A percentile compares a stretch with the other conserved stretches of the same genome.
These are phyloP conservation scores for Elysia crispata DNA, from an alignment of 2,888 invertebrate species.

Conservation along the genomic window DNA sequence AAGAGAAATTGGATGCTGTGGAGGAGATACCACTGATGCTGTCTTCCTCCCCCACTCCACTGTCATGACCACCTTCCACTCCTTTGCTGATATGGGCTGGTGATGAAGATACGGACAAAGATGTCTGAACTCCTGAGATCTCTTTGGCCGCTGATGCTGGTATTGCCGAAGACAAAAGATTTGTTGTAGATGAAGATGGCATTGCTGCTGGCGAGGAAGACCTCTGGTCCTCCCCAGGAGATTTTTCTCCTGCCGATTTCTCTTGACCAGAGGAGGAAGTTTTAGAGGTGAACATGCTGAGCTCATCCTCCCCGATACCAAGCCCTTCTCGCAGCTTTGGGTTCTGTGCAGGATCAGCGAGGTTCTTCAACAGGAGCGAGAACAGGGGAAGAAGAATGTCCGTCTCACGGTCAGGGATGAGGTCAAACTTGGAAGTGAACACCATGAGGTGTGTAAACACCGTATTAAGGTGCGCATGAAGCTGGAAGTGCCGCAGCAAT, in stretches of 20 bases:
- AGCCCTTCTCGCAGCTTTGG: constrained; percentile 42
- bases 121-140: no score
- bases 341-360: constrained; percentile 70
- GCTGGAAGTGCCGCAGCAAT: constrained; percentile 93
- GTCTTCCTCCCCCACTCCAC: neutral
- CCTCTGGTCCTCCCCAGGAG: no score
- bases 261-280: constrained; percentile 27
- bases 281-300: neutral
- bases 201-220: no score
- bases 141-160: neutral
- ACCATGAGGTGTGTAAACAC: constrained; percentile 97
- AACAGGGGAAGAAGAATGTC: constrained; percentile 92
- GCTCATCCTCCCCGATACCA: constrained; percentile 36
- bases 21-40: neutral
- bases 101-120: no score
- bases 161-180: no score
- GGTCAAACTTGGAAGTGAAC: constrained; percentile 89
- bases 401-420: constrained; percentile 96
- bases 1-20: neutral
- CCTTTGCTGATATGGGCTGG: neutral
- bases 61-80: neutral
- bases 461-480: constrained; percentile 97
- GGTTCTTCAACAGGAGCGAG: constrained; percentile 67
- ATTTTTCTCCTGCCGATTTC: constrained; percentile 18
- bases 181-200: no score